These are phyloP conservation scores for Epinotia bilunana DNA, from an alignment of 2,888 invertebrate genomes.

Conservation along the genomic window DNA sequence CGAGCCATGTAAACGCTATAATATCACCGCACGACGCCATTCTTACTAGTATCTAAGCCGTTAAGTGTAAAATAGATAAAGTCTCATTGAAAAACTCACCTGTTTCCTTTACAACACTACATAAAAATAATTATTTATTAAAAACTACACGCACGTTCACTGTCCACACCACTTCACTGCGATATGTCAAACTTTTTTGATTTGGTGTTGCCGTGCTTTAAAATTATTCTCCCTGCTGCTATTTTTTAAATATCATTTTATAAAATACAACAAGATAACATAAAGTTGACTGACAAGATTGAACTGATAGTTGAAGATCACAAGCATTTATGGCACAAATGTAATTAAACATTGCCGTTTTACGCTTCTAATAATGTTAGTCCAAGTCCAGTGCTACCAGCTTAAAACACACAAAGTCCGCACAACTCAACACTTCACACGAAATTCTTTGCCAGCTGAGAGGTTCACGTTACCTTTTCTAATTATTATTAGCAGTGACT, in stretches of 20 bases:
- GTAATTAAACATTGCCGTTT: not conserved
- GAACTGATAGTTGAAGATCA: not conserved
- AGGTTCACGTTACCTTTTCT: constrained; percentile 82
- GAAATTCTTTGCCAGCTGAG: constrained; percentile 68
- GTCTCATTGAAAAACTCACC: constrained; percentile 78
- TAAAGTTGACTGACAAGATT: not conserved
- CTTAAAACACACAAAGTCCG: constrained; percentile 53
- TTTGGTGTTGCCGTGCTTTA: constrained; percentile 63
- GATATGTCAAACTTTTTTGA: constrained; percentile 72
- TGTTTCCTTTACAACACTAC: constrained; percentile 69
- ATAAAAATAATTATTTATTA: constrained; percentile 69
- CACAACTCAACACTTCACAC: constrained; percentile 52
- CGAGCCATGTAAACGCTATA: constrained; percentile 48
- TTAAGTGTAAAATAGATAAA: constrained; percentile 51
- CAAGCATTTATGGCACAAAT: not conserved
- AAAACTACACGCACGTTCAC: constrained; percentile 79
- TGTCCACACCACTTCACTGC: constrained; percentile 72
- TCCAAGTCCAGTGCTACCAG: constrained; percentile 57
- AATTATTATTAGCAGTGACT: constrained; percentile 81
- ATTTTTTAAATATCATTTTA: not conserved
- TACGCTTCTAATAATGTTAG: not conserved
- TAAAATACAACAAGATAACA: not conserved
- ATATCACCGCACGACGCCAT: constrained; percentile 38
- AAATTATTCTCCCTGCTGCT: constrained; percentile 51
- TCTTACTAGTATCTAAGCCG: constrained; percentile 45